Percentiles rank a stretch among this genome's conserved stretches.
Conservation (phyloP, 2,113 vertebrate genomes). For the Prunella fulvescens region DNA sequence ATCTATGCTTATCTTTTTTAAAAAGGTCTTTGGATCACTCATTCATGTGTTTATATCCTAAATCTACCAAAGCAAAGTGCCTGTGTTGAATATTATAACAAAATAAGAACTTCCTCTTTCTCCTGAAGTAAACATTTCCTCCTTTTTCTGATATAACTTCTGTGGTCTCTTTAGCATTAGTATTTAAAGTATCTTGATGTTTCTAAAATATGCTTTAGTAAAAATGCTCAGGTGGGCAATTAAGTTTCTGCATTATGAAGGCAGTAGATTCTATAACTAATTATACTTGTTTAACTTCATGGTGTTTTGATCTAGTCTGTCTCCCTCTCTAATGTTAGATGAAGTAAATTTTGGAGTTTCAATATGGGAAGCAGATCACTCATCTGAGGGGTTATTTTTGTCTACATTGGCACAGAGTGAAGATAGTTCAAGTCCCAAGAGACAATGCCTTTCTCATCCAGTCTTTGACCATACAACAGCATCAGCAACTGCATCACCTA, state of each 20-base stretch:
- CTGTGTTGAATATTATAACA: neutral
- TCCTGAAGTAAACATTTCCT: neutral
- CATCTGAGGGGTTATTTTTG: neutral
- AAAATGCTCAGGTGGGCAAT: neutral
- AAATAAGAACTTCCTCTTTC: neutral
- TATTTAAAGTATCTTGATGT: neutral
- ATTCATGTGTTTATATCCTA: neutral
- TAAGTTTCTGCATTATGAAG: neutral
- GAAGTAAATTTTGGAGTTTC: neutral
- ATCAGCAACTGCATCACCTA: conserved; percentile 86
- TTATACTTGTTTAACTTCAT: neutral
- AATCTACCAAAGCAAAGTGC: neutral
- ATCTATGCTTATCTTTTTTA: neutral
- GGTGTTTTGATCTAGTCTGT: neutral
- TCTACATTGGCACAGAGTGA: conserved; percentile 77
- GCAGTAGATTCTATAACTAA: neutral
- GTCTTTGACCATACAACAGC: conserved; percentile 85
- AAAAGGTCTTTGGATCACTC: neutral
- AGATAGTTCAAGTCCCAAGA: conserved; percentile 92
- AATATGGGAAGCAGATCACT: neutral
- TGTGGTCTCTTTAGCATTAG: neutral
- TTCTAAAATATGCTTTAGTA: neutral
- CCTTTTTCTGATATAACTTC: neutral
- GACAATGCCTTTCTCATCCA: conserved; percentile 90
- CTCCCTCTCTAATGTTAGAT: neutral